phyloP scores from a whole-genome alignment of 2,888 invertebrate species.

The Cerastis leucographa region DNA sequence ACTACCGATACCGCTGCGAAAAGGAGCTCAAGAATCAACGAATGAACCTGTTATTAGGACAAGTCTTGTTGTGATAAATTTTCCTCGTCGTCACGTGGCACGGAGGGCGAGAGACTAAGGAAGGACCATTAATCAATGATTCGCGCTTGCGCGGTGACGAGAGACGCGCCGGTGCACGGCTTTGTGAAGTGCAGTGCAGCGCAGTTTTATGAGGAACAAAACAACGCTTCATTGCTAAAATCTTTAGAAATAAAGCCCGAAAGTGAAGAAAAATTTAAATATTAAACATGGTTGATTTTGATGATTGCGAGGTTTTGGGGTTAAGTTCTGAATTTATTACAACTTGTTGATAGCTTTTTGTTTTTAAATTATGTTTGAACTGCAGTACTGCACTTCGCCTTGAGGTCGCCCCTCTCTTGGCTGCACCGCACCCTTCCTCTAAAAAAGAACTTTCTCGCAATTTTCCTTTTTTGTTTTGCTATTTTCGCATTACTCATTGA shows the following conservation, averaged over 20 bases:
- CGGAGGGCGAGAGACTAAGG: conserved; percentile 28
- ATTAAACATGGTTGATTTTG: neutral
- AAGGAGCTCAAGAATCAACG: neutral
- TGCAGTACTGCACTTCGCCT: conserved; percentile 43
- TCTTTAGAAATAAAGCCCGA: too few species aligned
- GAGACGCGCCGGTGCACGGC: conserved; percentile 10
- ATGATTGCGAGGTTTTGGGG: neutral
- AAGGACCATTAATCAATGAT: conserved; percentile 49
- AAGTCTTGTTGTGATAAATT: conserved; percentile 28
- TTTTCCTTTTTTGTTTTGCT: neutral
- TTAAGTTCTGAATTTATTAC: neutral
- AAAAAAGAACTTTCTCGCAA: neutral
- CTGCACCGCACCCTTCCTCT: too few species aligned
- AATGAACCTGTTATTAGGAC: neutral
- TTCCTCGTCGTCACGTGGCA: conserved; percentile 31
- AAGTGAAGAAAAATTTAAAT: too few species aligned
- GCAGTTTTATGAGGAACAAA: neutral
- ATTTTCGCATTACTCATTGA: neutral
- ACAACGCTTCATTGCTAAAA: neutral
- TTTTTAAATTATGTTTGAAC: neutral
- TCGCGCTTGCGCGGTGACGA: conserved; percentile 36
- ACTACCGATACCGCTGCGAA: conserved; percentile 13
- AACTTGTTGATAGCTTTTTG: conserved; percentile 28
- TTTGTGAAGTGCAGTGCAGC: conserved; percentile 42
- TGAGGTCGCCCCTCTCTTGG: too few species aligned